Percentiles rank a stretch among this genome's conserved stretches.
Conservation (phyloP, 2,797 vertebrate genomes). For the Spondyliosoma cantharus region DNA sequence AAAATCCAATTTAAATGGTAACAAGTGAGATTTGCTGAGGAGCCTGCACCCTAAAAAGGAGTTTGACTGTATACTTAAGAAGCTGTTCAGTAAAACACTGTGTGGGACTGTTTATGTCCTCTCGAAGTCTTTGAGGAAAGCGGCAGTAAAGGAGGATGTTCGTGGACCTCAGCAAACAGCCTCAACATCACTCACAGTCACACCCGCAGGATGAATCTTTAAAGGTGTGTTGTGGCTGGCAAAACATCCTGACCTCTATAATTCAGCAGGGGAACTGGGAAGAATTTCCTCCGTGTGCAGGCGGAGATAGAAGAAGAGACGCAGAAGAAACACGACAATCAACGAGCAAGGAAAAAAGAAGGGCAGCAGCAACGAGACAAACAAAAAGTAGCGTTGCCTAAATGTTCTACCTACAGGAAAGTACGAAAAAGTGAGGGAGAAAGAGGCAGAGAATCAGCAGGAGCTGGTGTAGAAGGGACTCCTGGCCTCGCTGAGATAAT, state of each 20-base stretch:
- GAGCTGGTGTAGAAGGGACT: conserved; percentile 39
- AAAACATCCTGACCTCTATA: conserved; percentile 61
- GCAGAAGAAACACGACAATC: conserved; percentile 7
- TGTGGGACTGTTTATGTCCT: conserved; percentile 3
- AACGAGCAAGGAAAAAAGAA: neutral
- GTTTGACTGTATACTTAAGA: neutral
- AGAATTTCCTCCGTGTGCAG: neutral
- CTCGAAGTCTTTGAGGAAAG: conserved; percentile 18
- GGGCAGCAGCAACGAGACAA: conserved; percentile 8
- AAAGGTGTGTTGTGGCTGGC: conserved; percentile 51
- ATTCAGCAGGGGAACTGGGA: conserved; percentile 54
- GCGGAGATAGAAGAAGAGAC: neutral
- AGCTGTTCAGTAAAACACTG: conserved; percentile 3
- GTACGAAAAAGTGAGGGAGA: neutral
- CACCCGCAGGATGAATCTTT: conserved; percentile 60
- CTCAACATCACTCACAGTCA: conserved; percentile 30
- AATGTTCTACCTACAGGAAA: neutral
- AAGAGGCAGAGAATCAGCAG: conserved; percentile 25
- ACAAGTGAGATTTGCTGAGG: neutral
- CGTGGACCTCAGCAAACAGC: conserved; percentile 30
- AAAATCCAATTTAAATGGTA: neutral
- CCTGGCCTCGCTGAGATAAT: conserved; percentile 58
- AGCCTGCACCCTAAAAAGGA: neutral
- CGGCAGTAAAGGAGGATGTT: conserved; percentile 29
- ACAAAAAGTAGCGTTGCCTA: conserved; percentile 14